Evolutionary conservation across 2,888 invertebrate species (phyloP).

Genomic region (Metellina segmentata): DNA sequence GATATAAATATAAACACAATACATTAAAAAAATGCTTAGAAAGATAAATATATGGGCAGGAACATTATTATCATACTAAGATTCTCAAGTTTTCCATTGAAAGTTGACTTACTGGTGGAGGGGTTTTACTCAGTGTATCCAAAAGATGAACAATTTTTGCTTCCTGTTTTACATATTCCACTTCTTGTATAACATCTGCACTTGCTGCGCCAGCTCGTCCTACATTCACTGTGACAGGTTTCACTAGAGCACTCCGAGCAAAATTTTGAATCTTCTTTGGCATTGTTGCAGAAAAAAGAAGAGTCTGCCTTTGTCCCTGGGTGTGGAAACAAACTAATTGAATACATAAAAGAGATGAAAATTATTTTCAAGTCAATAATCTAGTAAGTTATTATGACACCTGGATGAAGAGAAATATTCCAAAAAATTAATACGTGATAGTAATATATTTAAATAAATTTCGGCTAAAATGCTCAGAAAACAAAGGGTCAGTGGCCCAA

Average conservation of each 20-base stretch:
- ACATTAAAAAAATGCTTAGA: no score
- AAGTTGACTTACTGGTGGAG: constrained; percentile 87
- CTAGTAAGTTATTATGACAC: no score
- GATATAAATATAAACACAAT: no score
- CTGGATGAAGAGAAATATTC: background rate
- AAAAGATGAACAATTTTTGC: constrained; percentile 96
- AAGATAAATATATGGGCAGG: no score
- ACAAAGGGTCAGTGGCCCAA: no score
- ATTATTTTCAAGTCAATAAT: background rate
- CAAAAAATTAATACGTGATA: background rate
- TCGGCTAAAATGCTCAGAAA: no score
- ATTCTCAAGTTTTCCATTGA: no score
- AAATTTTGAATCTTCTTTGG: constrained; percentile 99
- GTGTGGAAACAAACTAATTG: constrained; percentile 75
- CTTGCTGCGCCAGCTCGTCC: constrained; percentile 99
- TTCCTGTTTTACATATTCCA: constrained; percentile 98
- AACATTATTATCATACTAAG: no score
- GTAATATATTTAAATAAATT: no score
- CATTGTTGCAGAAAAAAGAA: constrained; percentile 99
- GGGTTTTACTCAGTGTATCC: constrained; percentile 96
- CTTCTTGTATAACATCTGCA: constrained; percentile 95
- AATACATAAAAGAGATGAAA: background rate
- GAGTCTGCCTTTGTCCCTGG: constrained; percentile 95
- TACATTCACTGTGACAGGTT: constrained; percentile 98
- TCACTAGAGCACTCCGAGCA: constrained; percentile 96